Base-by-base conservation (phyloP, 2,797 vertebrate genomes). In the Acipenser ruthenus region DNA sequence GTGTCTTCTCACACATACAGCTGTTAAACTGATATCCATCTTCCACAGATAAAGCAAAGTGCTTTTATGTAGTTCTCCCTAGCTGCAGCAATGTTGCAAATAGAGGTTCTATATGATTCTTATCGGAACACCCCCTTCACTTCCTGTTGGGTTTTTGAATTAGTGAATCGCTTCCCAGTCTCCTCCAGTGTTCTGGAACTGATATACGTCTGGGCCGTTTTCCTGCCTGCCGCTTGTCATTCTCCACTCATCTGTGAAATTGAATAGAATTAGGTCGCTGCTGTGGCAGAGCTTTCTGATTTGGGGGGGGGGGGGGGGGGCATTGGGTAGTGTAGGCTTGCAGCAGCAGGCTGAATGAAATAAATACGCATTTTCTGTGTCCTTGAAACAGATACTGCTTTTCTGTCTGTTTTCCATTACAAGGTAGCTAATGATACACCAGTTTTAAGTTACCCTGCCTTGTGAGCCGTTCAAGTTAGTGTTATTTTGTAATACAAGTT, bases 381-480 rank as follows among this genome's bases (percentile, higher is more conserved):
- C 65, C 65, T 67, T 70, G 69, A 67, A 70, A 67, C 23, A 37
- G 56, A 65, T 64, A 67, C 69, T 49, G 69, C 65, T 65, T 58
- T 65, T 66, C 60, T 53, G 51, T 64, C 65, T 12, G 55, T 67
- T 67, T 70, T 67, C 69, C 69, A 67, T 50, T 64, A 59, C 48
- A 58, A 67, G 52, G 15, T 7, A n/a, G 48, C 50, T 60, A 12
- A 60, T 66, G 69, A 67, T 70, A 67, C 60, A 51, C 48, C 51
- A 65, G 69, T 63, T 60, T 69, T 60, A 8, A 48, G 68, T 69
- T 70, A 50, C 65, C 48, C 13, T 37, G 71, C 18, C 70, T 67
- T 68, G 78, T 66, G 67, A 75, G 75, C 73, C 73, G 65, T 56
- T 75, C 75, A 83, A 77, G 79, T 82, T 77, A 82, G 75, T 83